These are phyloP conservation scores for Liopterus haemorrhoidalis DNA, from an alignment of 2,888 invertebrate species.

Conservation along the genomic window DNA sequence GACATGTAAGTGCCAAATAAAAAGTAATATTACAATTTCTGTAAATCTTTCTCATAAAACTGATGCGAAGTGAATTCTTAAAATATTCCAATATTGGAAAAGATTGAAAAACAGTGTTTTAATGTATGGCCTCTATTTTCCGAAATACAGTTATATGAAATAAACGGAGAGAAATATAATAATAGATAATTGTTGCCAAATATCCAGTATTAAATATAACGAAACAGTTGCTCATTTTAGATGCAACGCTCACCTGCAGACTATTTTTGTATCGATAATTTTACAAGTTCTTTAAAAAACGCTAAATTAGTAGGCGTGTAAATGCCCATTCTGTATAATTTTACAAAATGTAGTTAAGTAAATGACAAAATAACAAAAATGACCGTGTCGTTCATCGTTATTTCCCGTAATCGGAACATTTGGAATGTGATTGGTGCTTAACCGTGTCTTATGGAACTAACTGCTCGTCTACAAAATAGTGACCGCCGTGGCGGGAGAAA, in stretches of 20 bases:
- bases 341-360: constrained; percentile 7
- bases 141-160: too few relatives aligned
- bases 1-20: too few relatives aligned
- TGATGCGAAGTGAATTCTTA: constrained; percentile 4
- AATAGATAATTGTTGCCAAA: constrained; percentile 18
- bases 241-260: constrained; percentile 21
- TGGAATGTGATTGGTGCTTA: too few relatives aligned
- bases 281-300: constrained; percentile 25
- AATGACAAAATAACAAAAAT: constrained; percentile 3
- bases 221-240: constrained; percentile 20
- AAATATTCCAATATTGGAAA: constrained; percentile 9
- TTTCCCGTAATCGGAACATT: too few relatives aligned
- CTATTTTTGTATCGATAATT: constrained; percentile 24
- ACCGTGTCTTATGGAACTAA: too few relatives aligned
- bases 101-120: constrained; percentile 17
- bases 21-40: background rate
- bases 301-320: constrained; percentile 21
- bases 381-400: constrained; percentile 11
- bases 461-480: too few relatives aligned
- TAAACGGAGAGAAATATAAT: too few relatives aligned
- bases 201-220: constrained; percentile 21
- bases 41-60: constrained; percentile 2
- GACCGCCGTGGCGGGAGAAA: too few relatives aligned
- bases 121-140: too few relatives aligned
- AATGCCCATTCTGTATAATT: constrained; percentile 21